A percentile compares a stretch with the other conserved stretches of the same genome.
Conservation (phyloP, 2,113 vertebrate genomes). For the Rana temporaria region DNA sequence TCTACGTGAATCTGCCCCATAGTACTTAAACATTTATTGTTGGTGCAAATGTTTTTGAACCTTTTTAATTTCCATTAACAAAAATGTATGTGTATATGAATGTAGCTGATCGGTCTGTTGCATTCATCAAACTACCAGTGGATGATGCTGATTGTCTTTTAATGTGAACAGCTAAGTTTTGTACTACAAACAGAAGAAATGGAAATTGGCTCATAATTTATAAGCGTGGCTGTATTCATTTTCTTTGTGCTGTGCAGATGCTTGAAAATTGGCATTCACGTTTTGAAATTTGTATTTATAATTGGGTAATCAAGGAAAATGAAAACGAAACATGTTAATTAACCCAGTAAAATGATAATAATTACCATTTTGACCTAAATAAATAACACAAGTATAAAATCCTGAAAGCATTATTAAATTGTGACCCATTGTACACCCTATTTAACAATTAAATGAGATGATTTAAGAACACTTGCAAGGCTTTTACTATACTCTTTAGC, state of each 20-base stretch:
- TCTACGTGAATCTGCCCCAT: too few relatives aligned
- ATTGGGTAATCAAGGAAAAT: slow-evolving; percentile 51
- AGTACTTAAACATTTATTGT: too few relatives aligned
- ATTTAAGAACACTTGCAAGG: slow-evolving; percentile 17
- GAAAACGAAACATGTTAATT: slow-evolving; percentile 48
- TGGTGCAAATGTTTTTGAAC: too few relatives aligned
- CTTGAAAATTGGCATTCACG: neutral
- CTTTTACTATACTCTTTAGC: neutral
- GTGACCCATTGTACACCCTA: slow-evolving; percentile 1
- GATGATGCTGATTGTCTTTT: too few relatives aligned
- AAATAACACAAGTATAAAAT: slow-evolving; percentile 36
- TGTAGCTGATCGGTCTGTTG: too few relatives aligned
- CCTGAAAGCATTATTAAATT: slow-evolving; percentile 25
- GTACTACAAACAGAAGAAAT: too few relatives aligned
- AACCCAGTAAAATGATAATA: slow-evolving; percentile 37
- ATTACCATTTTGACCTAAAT: slow-evolving; percentile 40
- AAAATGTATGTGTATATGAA: too few relatives aligned
- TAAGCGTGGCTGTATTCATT: neutral
- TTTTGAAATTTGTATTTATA: slow-evolving; percentile 31
- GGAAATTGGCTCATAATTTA: neutral
- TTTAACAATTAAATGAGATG: slow-evolving; percentile 18
- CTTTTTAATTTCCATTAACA: too few relatives aligned
- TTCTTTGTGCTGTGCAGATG: neutral
- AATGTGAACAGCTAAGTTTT: too few relatives aligned
- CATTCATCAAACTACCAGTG: too few relatives aligned